Percentiles rank a stretch among this genome's conserved stretches.
phyloP scores from a whole-genome alignment of 2,113 vertebrate species.

The Bubo scandiacus region DNA sequence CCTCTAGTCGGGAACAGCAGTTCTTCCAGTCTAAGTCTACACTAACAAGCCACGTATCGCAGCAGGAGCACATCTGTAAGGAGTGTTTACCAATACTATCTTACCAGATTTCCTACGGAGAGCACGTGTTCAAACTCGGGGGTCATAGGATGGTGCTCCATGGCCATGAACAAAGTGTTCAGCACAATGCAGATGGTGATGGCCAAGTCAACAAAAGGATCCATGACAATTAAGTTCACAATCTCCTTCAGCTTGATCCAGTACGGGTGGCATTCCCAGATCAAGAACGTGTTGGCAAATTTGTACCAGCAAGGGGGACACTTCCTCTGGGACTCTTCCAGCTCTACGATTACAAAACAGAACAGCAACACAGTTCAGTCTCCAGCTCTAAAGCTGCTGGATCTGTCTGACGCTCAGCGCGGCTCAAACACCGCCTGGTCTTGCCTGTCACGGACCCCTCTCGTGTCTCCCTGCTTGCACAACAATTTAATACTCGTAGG shows the following conservation, averaged over 20 bases:
- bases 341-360: slow-evolving; percentile 74
- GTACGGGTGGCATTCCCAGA: slow-evolving; percentile 93
- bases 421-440: neutral
- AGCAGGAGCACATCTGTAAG: neutral
- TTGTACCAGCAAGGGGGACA: slow-evolving; percentile 99
- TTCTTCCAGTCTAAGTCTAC: too few species aligned
- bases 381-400: neutral
- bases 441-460: neutral
- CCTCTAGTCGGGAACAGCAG: neutral
- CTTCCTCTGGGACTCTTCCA: slow-evolving; percentile 95
- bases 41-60: rapidly evolving
- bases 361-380: neutral
- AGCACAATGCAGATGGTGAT: slow-evolving; percentile 99
- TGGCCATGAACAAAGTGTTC: slow-evolving; percentile 98
- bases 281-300: slow-evolving; percentile 92
- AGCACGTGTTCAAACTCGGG: slow-evolving; percentile 82
- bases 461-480: neutral
- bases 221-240: slow-evolving; percentile 94
- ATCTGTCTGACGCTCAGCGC: neutral
- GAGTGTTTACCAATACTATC: neutral
- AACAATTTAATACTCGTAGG: neutral
- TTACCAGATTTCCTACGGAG: slow-evolving; percentile 92
- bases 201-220: slow-evolving; percentile 96
- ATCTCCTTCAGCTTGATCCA: slow-evolving; percentile 96
- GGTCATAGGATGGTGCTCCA: slow-evolving; percentile 99